phyloP scores from a whole-genome alignment of 30 jellyfish, hydroid and myxozoan genomes.

The Aurelia aurita region DNA sequence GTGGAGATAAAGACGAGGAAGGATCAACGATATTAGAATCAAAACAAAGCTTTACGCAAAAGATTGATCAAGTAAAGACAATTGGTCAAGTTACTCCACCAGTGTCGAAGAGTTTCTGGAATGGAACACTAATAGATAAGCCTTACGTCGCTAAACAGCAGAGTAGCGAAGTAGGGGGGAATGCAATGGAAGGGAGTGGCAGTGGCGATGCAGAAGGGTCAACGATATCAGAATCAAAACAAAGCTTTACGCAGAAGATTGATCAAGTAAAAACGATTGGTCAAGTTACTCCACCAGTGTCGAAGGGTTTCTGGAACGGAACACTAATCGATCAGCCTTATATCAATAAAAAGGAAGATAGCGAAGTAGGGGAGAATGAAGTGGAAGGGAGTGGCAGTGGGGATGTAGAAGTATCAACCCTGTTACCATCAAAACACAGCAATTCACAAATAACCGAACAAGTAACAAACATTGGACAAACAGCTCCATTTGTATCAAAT shows the following conservation, averaged over 20 bases:
- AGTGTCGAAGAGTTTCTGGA: no score
- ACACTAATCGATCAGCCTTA: no score
- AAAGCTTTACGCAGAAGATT: background rate
- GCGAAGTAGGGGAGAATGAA: background rate
- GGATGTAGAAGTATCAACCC: background rate
- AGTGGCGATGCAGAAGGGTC: background rate
- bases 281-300: no score
- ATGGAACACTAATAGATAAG: no score
- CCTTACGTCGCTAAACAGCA: no score
- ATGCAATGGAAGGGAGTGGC: background rate
- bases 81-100: no score
- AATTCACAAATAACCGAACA: background rate
- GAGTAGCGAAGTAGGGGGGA: constrained; percentile 2
- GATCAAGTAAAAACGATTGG: no score
- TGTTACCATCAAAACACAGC: background rate
- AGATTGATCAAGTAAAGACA: no score
- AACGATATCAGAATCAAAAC: background rate
- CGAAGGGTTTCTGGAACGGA: no score
- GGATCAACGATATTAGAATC: background rate
- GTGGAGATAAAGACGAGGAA: background rate
- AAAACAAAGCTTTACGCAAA: background rate
- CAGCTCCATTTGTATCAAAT: no score
- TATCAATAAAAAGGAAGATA: background rate
- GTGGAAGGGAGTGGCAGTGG: background rate
- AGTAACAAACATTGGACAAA: no score